These are phyloP conservation scores for Lucinisca nassula DNA, from an alignment of 2,888 invertebrate species.

Conservation along the genomic window DNA sequence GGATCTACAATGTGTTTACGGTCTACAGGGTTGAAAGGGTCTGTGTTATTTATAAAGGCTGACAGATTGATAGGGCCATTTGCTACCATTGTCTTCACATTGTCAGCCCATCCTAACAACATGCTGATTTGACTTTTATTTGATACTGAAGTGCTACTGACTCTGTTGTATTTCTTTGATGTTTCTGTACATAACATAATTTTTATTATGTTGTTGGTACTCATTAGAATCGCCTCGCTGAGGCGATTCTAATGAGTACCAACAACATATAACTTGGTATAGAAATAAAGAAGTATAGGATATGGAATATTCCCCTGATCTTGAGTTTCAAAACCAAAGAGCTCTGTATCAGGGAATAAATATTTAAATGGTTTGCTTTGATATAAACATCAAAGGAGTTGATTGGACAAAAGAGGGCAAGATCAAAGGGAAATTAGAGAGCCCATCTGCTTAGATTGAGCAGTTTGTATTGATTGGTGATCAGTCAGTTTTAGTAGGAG, in stretches of 20 bases:
- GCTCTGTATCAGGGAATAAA: conserved; percentile 41
- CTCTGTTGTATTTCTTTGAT: no score
- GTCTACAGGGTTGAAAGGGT: no score
- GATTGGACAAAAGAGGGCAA: conserved; percentile 60
- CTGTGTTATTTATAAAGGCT: neutral
- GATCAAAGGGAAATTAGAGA: conserved; percentile 61
- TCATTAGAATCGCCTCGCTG: neutral
- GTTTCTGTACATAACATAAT: no score
- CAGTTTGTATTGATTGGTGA: conserved; percentile 56
- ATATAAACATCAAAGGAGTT: conserved; percentile 68
- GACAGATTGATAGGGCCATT: conserved; percentile 6
- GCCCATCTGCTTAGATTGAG: conserved; percentile 60
- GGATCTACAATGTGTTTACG: no score
- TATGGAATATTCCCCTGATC: no score
- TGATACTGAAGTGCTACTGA: no score
- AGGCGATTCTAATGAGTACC: neutral
- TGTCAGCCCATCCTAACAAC: neutral
- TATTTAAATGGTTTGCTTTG: conserved; percentile 73
- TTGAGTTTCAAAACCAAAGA: no score
- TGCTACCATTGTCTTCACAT: neutral
- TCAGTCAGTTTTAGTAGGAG: conserved; percentile 42
- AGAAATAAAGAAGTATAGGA: no score
- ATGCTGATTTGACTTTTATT: conserved; percentile 10
- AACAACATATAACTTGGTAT: no score
- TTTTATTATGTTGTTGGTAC: no score